phyloP scores from a whole-genome alignment of 2,797 vertebrate species.

The Rhabdomys pumilio region DNA sequence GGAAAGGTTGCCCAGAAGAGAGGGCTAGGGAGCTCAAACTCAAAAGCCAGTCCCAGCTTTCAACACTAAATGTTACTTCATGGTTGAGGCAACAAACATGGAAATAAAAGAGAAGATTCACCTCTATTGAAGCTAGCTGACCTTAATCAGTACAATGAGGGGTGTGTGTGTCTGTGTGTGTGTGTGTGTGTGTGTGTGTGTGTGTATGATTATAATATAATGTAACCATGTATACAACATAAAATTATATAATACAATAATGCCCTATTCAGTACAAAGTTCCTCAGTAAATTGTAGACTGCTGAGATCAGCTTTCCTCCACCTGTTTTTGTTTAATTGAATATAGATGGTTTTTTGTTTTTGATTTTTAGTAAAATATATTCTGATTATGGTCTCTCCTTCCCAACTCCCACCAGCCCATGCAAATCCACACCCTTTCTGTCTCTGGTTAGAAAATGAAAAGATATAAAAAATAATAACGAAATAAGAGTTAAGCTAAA shows the following conservation, averaged over 20 bases:
- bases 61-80: neutral
- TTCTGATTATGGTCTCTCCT: neutral
- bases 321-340: neutral
- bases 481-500: neutral
- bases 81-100: too few relatives aligned
- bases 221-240: neutral
- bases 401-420: neutral
- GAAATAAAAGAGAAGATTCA: neutral
- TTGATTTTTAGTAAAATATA: neutral
- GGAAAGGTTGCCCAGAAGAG: too few relatives aligned
- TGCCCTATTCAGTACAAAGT: neutral
- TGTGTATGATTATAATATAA: neutral
- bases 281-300: neutral
- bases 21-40: neutral
- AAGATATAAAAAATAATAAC: neutral
- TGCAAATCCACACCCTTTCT: neutral
- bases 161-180: too few relatives aligned
- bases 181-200: too few relatives aligned
- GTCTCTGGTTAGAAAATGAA: neutral
- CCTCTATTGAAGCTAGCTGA: neutral
- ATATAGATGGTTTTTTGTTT: neutral
- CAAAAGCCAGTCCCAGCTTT: neutral
- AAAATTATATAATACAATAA: neutral
- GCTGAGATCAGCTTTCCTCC: neutral
- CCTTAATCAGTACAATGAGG: neutral